These are phyloP conservation scores for Diarsia brunnea DNA, from an alignment of 2,888 invertebrate genomes.

Conservation along the genomic window DNA sequence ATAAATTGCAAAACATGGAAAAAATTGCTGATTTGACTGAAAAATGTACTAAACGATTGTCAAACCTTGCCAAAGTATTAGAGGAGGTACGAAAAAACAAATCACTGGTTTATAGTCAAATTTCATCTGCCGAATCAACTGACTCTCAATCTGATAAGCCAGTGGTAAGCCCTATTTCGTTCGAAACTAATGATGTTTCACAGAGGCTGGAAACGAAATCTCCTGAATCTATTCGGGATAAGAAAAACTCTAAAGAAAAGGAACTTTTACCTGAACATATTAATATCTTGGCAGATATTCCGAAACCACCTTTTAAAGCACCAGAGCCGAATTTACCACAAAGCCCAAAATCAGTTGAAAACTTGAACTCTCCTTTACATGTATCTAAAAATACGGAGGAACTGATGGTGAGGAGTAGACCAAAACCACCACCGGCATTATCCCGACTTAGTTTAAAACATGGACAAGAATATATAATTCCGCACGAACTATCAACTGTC, in stretches of 20 bases:
- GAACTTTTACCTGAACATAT: constrained; percentile 69
- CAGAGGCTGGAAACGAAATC: constrained; percentile 57
- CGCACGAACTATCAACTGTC: constrained; percentile 93
- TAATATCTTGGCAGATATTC: constrained; percentile 80
- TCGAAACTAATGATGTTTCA: constrained; percentile 52
- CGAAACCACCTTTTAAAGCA: constrained; percentile 76
- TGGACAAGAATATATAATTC: constrained; percentile 78
- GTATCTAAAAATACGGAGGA: constrained; percentile 59
- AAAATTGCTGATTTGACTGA: constrained; percentile 88
- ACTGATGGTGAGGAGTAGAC: constrained; percentile 71
- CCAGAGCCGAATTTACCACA: constrained; percentile 35
- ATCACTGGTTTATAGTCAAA: constrained; percentile 83
- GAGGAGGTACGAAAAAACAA: constrained; percentile 88
- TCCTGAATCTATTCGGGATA: constrained; percentile 50
- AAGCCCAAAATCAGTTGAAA: constrained; percentile 42
- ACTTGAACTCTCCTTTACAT: constrained; percentile 53
- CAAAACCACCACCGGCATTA: constrained; percentile 86
- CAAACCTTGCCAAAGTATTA: constrained; percentile 86
- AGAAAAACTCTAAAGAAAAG: constrained; percentile 47
- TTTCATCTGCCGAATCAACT: constrained; percentile 81
- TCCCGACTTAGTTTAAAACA: constrained; percentile 82
- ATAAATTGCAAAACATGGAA: constrained; percentile 88
- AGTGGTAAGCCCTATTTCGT: constrained; percentile 42
- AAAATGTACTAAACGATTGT: constrained; percentile 87
- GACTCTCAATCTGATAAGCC: constrained; percentile 79